phyloP scores from a whole-genome alignment of 2,113 vertebrate species.

The Catagonus wagneri region DNA sequence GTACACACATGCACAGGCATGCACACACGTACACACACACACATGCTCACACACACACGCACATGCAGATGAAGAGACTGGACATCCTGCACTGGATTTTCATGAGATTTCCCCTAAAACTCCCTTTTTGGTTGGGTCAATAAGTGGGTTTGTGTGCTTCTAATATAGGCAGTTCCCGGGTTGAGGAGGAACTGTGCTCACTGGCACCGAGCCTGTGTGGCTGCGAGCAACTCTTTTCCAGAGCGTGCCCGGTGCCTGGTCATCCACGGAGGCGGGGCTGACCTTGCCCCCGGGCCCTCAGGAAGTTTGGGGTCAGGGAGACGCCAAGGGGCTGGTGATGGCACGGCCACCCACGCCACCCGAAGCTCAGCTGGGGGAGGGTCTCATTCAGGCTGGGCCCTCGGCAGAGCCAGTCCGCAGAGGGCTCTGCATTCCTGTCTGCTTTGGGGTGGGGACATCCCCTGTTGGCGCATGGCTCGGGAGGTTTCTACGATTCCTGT shows the following conservation, averaged over 20 bases:
- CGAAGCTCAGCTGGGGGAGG: accelerated
- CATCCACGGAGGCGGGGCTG: accelerated
- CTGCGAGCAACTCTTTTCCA: neutral
- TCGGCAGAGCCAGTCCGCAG: accelerated
- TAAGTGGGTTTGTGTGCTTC: neutral
- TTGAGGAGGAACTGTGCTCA: accelerated
- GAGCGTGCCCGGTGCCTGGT: accelerated
- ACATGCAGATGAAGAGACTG: neutral
- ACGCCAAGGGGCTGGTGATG: accelerated
- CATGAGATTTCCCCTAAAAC: neutral
- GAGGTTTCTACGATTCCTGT: neutral
- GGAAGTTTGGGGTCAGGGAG: neutral
- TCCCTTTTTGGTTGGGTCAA: too few species aligned
- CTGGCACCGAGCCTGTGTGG: accelerated
- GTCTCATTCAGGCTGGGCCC: neutral
- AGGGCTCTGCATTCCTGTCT: neutral
- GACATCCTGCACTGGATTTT: neutral
- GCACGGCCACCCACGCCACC: accelerated
- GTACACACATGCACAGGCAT: too few species aligned
- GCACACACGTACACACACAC: accelerated
- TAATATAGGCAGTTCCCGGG: accelerated
- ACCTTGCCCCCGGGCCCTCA: neutral
- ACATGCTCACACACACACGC: accelerated
- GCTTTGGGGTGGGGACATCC: accelerated
- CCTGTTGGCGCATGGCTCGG: neutral